Percentiles rank a stretch among this genome's conserved stretches.
phyloP scores from a whole-genome alignment of 2,113 vertebrate species.

The Nothobranchius kuhntae region DNA sequence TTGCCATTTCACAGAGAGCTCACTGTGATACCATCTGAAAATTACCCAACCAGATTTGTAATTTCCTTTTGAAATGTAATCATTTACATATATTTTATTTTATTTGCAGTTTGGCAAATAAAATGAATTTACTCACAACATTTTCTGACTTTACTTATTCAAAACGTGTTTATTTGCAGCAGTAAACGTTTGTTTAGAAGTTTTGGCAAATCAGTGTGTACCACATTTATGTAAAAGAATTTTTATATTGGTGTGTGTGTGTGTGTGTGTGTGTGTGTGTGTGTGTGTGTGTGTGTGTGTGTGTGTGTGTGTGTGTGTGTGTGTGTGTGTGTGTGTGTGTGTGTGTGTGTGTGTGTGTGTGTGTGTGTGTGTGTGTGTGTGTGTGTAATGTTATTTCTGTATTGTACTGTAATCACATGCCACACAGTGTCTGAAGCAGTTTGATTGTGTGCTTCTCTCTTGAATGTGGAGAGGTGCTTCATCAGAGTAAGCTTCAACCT shows the following conservation, averaged over 20 bases:
- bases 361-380: no score
- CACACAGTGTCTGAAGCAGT: conserved; percentile 15
- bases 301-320: no score
- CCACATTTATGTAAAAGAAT: conserved; percentile 14
- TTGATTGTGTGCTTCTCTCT: conserved; percentile 66
- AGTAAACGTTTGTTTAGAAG: no score
- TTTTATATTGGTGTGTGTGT: no score
- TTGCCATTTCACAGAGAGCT: neutral
- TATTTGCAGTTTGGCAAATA: neutral
- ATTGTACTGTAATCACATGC: conserved; percentile 38
- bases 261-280: no score
- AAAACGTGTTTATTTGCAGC: no score
- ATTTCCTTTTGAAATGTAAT: neutral
- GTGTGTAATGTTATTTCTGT: neutral
- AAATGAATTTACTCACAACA: neutral
- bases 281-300: no score
- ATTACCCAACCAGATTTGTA: neutral
- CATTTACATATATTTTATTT: neutral
- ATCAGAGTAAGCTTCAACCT: conserved; percentile 48
- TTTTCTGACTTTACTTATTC: no score
- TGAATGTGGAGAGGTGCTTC: conserved; percentile 56
- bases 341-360: no score
- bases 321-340: no score
- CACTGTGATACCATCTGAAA: neutral
- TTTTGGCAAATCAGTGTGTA: conserved; percentile 10